Evolutionary conservation across 2,113 vertebrate species (phyloP), one percentile per base, ranked within the genome.

Genomic region (Falco punctatus): DNA sequence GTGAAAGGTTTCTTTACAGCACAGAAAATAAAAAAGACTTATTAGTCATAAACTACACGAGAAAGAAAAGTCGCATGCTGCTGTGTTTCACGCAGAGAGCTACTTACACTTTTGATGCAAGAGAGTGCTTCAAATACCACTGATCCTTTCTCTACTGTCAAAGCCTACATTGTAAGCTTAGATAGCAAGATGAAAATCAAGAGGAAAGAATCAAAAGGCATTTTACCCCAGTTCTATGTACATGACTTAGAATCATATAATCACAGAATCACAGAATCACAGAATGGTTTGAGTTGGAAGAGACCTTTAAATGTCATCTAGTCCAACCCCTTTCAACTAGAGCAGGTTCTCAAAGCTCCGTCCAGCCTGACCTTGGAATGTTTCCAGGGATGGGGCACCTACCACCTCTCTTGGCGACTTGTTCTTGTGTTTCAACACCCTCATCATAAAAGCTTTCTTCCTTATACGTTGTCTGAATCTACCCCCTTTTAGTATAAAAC

Each of bases 321-420:
- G 11, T 18, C 22, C 32, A 79, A 9, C 0, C 0, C 1, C 24
- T 2, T 28, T 84, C 24, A 27, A 16, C 24, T 24, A 23, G 8
- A 42, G 18, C 7, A 72, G 4, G 58, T 2, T 66, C 8, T 40
- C 17, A 91, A 11, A 81, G 23, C 11, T 9, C 3, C 3, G 1
- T 23, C 15, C 28, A 81, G 8, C 19, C 5, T 61, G 19, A 46
- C 13, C 21, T 40, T 40, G 8, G 8, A 15, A 4, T 5, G 16
- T 17, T 79, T 58, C 12, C 16, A 54, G 22, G 6, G 7, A 21
- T 21, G 19, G 4, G 21, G 1, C 8, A 62, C 16, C 33, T 11
- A 57, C 16, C 26, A 21, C 11, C 5, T 44, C 13, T 61, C 7
- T 21, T 9, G 16, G 7, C 1, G 52, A 62, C 30, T 0, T 10